Base-by-base conservation (phyloP, 2,113 vertebrate species). In the Polypterus bichir region DNA sequence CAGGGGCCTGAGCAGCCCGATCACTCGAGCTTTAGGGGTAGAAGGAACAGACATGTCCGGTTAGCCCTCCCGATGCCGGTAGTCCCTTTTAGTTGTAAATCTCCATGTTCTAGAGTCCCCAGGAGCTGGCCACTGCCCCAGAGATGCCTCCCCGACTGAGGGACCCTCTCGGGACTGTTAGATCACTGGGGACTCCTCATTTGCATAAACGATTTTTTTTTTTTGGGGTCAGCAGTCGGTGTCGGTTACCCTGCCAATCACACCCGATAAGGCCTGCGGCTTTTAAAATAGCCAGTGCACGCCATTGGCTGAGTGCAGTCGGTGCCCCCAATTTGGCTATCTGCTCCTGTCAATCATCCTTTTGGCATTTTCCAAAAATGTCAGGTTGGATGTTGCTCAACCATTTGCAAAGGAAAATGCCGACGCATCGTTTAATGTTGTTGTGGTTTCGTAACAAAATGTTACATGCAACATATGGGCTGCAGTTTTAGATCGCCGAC, bases 21-120 rank as follows among this genome's bases (percentile, higher is more conserved):
- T 94, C 48, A 92, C 81, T 27, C 96, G 94, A 65, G 92, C 96
- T 99, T 92, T 86, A 69, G 77, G 83, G 85, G 80, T 70, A 78
- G 81, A 76, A 27, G 27, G 74, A 87, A 81, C 88, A 88, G 89
- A 88, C 71, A 89, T 90, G 68, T 71, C 88, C 72, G 79, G 72
- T 78, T 77, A 81, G 27, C 27, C 27, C 70, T 79, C 73, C 72
- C 83, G 79, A 79, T 72, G 69, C 71, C 69, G 27, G 70, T 76
- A 73, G 72, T 73, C 74, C 61, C 27, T 27, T 27, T 81, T 74
- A 88, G 54, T 52, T 71, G 71, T 76, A 76, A 71, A 77, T 79
- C 68, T 81, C 73, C 85, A 91, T 87, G 74, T 71, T 76, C 76
- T 62, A 75, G 82, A 73, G 76, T 72, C 70, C 70, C 76, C 65